Evolutionary conservation across 1,140 invertebrate species (phyloP).

Genomic region (Akabosia matsudoensis): DNA sequence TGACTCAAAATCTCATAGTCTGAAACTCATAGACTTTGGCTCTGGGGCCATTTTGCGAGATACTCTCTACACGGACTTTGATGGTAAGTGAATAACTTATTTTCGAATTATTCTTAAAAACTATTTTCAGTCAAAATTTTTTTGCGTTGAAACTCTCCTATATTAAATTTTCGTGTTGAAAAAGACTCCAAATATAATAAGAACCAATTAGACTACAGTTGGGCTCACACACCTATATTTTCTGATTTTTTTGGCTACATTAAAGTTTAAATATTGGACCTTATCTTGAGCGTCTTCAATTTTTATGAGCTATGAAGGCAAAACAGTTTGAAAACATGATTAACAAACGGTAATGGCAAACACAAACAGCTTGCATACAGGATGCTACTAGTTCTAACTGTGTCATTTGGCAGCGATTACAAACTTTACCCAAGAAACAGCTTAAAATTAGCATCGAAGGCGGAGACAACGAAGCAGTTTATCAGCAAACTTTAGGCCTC

Average conservation of each 20-base stretch:
- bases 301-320: not conserved
- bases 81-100: slow-evolving; percentile 58
- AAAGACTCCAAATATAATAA: no score
- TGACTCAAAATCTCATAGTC: slow-evolving; percentile 57
- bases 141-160: not conserved
- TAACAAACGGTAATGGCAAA: not conserved
- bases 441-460: slow-evolving; percentile 2
- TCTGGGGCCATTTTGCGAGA: slow-evolving; percentile 64
- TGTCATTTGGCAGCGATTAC: slow-evolving; percentile 7
- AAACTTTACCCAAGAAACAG: not conserved
- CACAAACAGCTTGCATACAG: not conserved
- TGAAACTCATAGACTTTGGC: slow-evolving; percentile 67
- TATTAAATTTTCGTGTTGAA: no score
- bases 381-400: slow-evolving; percentile 19
- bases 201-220: no score
- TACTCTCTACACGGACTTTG: slow-evolving; percentile 63
- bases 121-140: not conserved
- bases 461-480: not conserved
- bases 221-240: no score
- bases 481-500: no score
- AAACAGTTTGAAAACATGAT: not conserved
- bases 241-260: no score
- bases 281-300: not conserved
- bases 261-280: no score
- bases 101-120: not conserved